Base-by-base conservation (phyloP, 2,113 vertebrate genomes). In the Psittacula cyanocephala region DNA sequence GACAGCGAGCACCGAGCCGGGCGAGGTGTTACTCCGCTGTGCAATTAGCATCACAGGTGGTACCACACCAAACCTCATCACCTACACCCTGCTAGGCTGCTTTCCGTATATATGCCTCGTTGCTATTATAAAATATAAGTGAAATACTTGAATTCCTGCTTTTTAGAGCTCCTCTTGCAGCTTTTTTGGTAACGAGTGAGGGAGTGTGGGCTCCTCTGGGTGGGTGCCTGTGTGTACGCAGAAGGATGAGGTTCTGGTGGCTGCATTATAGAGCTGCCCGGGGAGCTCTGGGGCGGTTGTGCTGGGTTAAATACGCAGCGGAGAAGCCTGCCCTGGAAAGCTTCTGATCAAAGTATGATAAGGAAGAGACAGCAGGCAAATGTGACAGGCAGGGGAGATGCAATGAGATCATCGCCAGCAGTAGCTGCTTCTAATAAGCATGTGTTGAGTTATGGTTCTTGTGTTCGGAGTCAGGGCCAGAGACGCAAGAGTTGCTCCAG, bases 31-130 rank as follows among this genome's bases (percentile, higher is more conserved):
- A 2, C 13, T 63, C 13, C 1, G 59, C 71, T 12, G 27, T 9
- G 70, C 70, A 2, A 4, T 62, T 16, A 8, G 17, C 33, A 1
- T 46, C 11, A 81, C 84, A 77, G 90, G 95, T 27, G 39, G 53
- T 14, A 20, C 44, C 7, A 1, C 81, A 7, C 44, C 44, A 4
- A 19, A 47, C 57, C 67, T n/a, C 46, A 1, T n/a, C 62, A 3
- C 37, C n/a, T 23, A 0, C 3, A 1, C 53, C n/a, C 35, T 11
- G 3, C 7, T 2, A 24, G 53, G 44, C 59, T 62, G 44, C 64
- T 52, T 18, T 43, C 31, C 4, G 18, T 17, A 0, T 13, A 3
- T 7, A 0, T 11, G 6, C 41, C 29, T 78, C 1, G 0, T 57
- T 57, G 6, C 29, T 44, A 0, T 44, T 72, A 63, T 13, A n/a